Evolutionary conservation across 2,888 invertebrate genomes (phyloP).

Genomic region (Dione juno): DNA sequence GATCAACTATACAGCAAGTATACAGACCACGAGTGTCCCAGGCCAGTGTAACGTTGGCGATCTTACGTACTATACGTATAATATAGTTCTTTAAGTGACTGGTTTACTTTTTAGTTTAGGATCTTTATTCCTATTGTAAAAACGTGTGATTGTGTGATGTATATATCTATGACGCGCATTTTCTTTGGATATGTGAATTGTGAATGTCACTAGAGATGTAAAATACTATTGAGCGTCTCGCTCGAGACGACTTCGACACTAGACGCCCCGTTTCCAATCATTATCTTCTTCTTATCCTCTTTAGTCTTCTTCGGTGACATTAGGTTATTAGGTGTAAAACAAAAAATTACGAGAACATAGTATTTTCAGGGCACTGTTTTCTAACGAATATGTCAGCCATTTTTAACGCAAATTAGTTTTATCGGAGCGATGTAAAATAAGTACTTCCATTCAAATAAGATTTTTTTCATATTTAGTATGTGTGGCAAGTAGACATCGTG

Average conservation of each 20-base stretch:
- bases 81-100: slow-evolving; percentile 81
- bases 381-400: slow-evolving; percentile 76
- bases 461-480: slow-evolving; percentile 73
- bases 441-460: slow-evolving; percentile 83
- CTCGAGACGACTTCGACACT: slow-evolving; percentile 45
- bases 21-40: slow-evolving; percentile 61
- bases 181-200: slow-evolving; percentile 52
- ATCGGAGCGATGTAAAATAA: slow-evolving; percentile 70
- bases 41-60: slow-evolving; percentile 82
- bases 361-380: slow-evolving; percentile 71
- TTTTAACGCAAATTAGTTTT: slow-evolving; percentile 78
- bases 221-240: slow-evolving; percentile 10
- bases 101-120: slow-evolving; percentile 79
- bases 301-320: slow-evolving; percentile 73
- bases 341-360: slow-evolving; percentile 60
- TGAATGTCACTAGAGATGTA: slow-evolving; percentile 55
- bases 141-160: slow-evolving; percentile 80
- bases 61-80: slow-evolving; percentile 66
- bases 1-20: slow-evolving; percentile 61
- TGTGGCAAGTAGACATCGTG: slow-evolving; percentile 72
- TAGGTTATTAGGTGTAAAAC: slow-evolving; percentile 64
- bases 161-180: slow-evolving; percentile 72
- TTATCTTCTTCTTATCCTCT: slow-evolving; percentile 56
- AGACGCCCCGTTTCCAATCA: slow-evolving; percentile 59
- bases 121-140: slow-evolving; percentile 79